phyloP scores from a whole-genome alignment of 1,140 invertebrate genomes.

The Procambarus clarkii region DNA sequence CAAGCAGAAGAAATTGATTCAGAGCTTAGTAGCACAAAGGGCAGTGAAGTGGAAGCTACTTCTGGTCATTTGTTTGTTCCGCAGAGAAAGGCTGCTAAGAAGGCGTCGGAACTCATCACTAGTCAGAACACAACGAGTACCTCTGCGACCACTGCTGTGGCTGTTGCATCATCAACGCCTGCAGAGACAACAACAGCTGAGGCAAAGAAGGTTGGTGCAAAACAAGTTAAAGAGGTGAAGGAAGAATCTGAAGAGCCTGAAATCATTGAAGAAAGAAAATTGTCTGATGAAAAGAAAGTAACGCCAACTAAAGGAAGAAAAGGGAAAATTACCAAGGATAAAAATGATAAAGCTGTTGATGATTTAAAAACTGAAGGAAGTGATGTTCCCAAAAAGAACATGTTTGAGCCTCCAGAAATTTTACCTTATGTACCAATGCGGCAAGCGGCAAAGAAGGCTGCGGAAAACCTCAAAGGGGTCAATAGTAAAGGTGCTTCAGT shows the following conservation, averaged over 20 bases:
- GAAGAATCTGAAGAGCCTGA: slow-evolving; percentile 19
- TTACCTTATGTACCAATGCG: slow-evolving; percentile 91
- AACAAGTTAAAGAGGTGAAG: slow-evolving; percentile 39
- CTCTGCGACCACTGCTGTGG: slow-evolving; percentile 26
- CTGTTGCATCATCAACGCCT: not conserved
- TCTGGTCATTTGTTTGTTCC: slow-evolving; percentile 81
- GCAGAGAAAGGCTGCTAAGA: slow-evolving; percentile 91
- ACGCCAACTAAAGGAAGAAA: slow-evolving; percentile 78
- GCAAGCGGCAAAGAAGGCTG: slow-evolving; percentile 93
- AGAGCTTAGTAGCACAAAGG: slow-evolving; percentile 8
- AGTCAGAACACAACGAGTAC: slow-evolving; percentile 68
- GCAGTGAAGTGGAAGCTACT: slow-evolving; percentile 17
- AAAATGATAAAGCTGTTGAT: slow-evolving; percentile 16
- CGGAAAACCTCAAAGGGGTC: slow-evolving; percentile 90
- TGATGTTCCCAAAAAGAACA: slow-evolving; percentile 66
- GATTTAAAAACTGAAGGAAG: slow-evolving; percentile 78
- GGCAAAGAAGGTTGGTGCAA: slow-evolving; percentile 38
- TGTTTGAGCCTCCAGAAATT: slow-evolving; percentile 78
- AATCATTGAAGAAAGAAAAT: slow-evolving; percentile 53
- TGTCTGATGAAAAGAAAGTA: slow-evolving; percentile 68
- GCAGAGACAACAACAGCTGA: slow-evolving; percentile 44
- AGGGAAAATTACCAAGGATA: slow-evolving; percentile 81
- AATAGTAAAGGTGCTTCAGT: slow-evolving; percentile 30
- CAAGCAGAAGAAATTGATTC: slow-evolving; percentile 49
- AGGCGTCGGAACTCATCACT: slow-evolving; percentile 82